A percentile compares a stretch with the other conserved stretches of the same genome.
These are phyloP conservation scores for Eurypyga helias DNA, from an alignment of 2,113 vertebrate species.

Conservation along the genomic window DNA sequence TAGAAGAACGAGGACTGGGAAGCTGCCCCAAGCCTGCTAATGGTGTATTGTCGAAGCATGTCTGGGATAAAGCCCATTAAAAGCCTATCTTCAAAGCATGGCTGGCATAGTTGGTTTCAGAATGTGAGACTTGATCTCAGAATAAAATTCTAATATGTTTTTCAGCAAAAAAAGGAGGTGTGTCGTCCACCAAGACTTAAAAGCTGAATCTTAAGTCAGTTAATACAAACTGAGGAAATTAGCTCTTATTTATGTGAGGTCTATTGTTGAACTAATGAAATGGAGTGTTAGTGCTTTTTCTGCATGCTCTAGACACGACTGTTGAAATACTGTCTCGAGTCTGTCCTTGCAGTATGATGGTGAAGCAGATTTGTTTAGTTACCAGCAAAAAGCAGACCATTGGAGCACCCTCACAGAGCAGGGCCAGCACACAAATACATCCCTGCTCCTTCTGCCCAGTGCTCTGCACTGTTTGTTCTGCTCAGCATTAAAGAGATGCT, in stretches of 20 bases:
- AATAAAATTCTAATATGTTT: not conserved
- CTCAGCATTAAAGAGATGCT: not conserved
- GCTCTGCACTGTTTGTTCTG: not conserved
- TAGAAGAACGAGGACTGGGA: not conserved
- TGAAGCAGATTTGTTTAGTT: not conserved
- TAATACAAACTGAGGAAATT: not conserved
- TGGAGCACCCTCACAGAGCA: not conserved
- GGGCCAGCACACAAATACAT: not conserved
- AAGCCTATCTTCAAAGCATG: rapidly evolving
- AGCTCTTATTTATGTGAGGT: not conserved
- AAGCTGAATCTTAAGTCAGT: not conserved
- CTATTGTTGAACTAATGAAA: not conserved
- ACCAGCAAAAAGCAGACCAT: not conserved
- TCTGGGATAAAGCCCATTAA: not conserved
- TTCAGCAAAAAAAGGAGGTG: not conserved
- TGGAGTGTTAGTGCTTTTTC: not conserved
- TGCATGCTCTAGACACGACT: not conserved
- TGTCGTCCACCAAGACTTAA: not conserved
- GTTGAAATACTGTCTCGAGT: not conserved
- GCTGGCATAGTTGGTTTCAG: not conserved
- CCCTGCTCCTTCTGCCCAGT: not conserved
- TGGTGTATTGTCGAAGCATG: not conserved
- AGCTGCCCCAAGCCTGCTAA: not conserved
- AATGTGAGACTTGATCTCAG: not conserved
- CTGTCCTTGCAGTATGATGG: not conserved